Base-by-base conservation (phyloP, 2,797 vertebrate genomes). In the Xyrichtys novacula region DNA sequence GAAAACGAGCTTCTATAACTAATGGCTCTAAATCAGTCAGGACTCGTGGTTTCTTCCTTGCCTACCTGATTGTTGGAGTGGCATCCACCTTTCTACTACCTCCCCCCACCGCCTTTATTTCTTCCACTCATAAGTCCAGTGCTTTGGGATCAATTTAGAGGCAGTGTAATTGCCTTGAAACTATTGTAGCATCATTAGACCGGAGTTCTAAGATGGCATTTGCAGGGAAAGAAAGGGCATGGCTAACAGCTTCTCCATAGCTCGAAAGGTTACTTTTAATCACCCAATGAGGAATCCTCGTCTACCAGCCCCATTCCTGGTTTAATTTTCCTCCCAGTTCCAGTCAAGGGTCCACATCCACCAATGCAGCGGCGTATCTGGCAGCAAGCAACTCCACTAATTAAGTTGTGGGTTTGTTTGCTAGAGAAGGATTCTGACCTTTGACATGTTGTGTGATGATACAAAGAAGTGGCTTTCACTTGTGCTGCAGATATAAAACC, bases 191-290 rank as follows among this genome's bases (percentile, higher is more conserved):
- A 91, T 94, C 91, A 94, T 95, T 94, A 95, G 88, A 87, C 83
- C 83, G 60, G 65, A 89, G 91, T 90, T 89, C 90, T 87, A 91
- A 88, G 86, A 92, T 92, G 91, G 90, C 93, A 94, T 94, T 94
- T 94, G 83, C 86, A 80, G 81, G 76, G 64, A 93, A 92, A 90
- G 89, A 94, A 95, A 95, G 94, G 93, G 91, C 93, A 94, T 87
- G 71, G 86, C 88, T 93, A 94, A 94, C 93, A 92, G 92, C 91
- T 93, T 92, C 90, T 86, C 84, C 79, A 84, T 90, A 88, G 89
- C 80, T 85, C 78, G 81, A 94, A 95, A 95, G 93, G 94, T 95
- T 94, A 95, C 89, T 90, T 94, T 94, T 94, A 94, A 95, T 94
- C 93, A 94, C 90, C 89, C 89, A 81, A 89, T 85, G 86, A 93